phyloP scores from a whole-genome alignment of 1,140 invertebrate genomes.

The Diachasmimorpha longicaudata region DNA sequence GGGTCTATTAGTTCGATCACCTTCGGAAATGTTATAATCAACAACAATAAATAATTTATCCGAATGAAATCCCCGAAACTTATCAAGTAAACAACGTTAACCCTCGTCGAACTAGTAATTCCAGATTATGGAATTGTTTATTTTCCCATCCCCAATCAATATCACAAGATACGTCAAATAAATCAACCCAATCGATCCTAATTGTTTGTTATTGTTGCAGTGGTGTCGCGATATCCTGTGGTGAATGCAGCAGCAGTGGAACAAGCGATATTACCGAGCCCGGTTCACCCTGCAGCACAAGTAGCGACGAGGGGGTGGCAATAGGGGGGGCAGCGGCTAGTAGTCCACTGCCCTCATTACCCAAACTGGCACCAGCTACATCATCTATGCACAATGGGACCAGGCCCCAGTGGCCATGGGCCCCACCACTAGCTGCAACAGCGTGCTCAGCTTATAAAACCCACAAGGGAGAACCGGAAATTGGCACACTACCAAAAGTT shows the following conservation, averaged over 20 bases:
- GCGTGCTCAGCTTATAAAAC: constrained; percentile 57
- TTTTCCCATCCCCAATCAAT: no score
- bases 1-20: no score
- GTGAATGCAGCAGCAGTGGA: constrained; percentile 70
- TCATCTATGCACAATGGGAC: constrained; percentile 51
- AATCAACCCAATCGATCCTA: not conserved
- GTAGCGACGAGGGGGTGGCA: constrained; percentile 57
- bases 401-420: constrained; percentile 61
- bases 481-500: constrained; percentile 47
- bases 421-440: constrained; percentile 55
- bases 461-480: constrained; percentile 57
- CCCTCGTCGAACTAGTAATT: no score
- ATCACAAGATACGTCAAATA: not conserved
- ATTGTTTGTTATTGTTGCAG: constrained; percentile 58
- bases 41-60: no score
- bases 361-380: constrained; percentile 59
- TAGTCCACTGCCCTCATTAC: constrained; percentile 58
- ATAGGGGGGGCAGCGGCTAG: constrained; percentile 57
- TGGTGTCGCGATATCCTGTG: constrained; percentile 74
- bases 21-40: no score
- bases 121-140: not conserved
- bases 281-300: constrained; percentile 77
- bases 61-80: no score
- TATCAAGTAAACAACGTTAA: no score
- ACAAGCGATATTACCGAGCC: constrained; percentile 81